phyloP scores from a whole-genome alignment of 2,888 invertebrate genomes.

The Isoperla grammatica region DNA sequence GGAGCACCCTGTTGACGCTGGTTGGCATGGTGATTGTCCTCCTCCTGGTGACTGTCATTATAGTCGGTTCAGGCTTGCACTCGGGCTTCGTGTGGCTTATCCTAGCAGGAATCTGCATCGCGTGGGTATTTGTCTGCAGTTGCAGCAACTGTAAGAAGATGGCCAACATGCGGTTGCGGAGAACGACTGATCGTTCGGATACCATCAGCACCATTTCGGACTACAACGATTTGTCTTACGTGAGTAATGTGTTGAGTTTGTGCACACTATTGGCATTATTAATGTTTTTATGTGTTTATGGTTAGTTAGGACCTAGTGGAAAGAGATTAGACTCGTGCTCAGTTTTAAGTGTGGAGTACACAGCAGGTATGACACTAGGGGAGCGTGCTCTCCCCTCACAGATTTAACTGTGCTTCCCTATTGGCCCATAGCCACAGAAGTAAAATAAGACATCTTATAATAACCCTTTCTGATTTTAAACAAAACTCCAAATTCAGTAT shows the following conservation, averaged over 20 bases:
- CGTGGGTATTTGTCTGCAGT: background rate
- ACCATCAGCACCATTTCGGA: slow-evolving; percentile 26
- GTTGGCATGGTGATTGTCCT: slow-evolving; percentile 1
- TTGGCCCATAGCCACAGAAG: too few relatives aligned
- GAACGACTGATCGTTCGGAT: slow-evolving; percentile 14
- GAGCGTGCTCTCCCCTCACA: too few relatives aligned
- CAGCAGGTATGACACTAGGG: too few relatives aligned
- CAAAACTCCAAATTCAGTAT: too few relatives aligned
- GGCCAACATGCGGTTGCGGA: background rate
- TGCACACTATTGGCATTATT: background rate
- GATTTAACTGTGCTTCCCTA: too few relatives aligned
- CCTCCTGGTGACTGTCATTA: slow-evolving; percentile 10
- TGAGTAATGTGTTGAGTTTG: background rate
- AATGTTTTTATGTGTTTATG: too few relatives aligned
- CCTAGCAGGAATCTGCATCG: background rate
- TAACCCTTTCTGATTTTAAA: too few relatives aligned
- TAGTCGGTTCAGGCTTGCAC: slow-evolving; percentile 17
- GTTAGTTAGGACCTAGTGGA: too few relatives aligned
- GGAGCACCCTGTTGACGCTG: background rate
- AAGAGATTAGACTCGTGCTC: too few relatives aligned
- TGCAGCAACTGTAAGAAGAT: background rate
- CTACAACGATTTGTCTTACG: background rate
- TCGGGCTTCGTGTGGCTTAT: slow-evolving; percentile 21
- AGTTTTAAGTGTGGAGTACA: too few relatives aligned
- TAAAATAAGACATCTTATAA: too few relatives aligned